A percentile compares a stretch with the other conserved stretches of the same genome.
Evolutionary conservation across 1,140 invertebrate genomes (phyloP).

Genomic region (Hylaeus volcanicus): DNA sequence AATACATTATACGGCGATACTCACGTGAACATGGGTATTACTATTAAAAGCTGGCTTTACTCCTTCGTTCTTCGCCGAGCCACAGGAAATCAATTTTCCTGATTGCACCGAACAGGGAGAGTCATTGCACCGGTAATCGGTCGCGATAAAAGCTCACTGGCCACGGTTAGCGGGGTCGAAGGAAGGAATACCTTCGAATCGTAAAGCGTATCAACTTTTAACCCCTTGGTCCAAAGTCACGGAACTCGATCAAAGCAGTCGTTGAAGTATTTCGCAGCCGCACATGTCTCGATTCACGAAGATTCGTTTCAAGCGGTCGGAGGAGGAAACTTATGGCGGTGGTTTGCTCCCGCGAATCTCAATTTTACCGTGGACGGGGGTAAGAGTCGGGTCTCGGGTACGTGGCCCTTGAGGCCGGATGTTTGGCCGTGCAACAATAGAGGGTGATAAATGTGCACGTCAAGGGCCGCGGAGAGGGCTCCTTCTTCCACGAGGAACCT

Average conservation of each 20-base stretch:
- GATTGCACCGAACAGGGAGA: not conserved
- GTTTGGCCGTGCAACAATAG: constrained; percentile 75
- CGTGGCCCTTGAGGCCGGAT: constrained; percentile 72
- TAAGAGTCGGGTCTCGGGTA: constrained; percentile 36
- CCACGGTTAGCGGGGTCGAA: not conserved
- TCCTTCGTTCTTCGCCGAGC: not conserved
- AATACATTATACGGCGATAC: constrained; percentile 35
- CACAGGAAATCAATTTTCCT: constrained; percentile 32
- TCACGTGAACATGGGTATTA: constrained; percentile 29
- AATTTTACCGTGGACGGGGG: constrained; percentile 59
- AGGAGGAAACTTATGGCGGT: constrained; percentile 15
- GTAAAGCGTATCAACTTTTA: too few species aligned
- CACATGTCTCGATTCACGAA: too few species aligned
- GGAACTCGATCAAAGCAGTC: not conserved
- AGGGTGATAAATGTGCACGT: constrained; percentile 77
- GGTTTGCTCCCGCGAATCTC: constrained; percentile 69
- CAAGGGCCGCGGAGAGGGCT: constrained; percentile 67
- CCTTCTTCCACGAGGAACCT: constrained; percentile 66
- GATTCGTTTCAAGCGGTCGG: not conserved
- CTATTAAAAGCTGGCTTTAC: constrained; percentile 37
- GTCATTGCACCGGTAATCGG: constrained; percentile 11
- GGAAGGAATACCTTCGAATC: too few species aligned
- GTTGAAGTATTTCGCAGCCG: too few species aligned
- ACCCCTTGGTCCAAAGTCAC: not conserved
- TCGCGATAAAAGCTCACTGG: not conserved